A percentile compares a stretch with the other conserved stretches of the same genome.
phyloP scores from a whole-genome alignment of 1,140 invertebrate genomes.

The Zophobas morio region DNA sequence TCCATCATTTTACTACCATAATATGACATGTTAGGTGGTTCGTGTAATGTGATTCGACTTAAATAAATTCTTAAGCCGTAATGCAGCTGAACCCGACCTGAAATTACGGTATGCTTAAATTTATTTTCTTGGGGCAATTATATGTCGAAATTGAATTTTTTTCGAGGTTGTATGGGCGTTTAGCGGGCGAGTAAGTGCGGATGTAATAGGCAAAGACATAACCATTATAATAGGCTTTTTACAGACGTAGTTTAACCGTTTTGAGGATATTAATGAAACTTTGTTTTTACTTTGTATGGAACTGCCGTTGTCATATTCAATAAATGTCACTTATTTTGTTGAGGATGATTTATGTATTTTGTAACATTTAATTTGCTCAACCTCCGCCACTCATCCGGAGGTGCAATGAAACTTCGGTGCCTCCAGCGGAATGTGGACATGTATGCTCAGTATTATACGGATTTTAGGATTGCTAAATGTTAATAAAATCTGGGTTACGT shows the following conservation, averaged over 20 bases:
- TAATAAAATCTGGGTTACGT: too few species aligned
- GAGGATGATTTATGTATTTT: conserved; percentile 38
- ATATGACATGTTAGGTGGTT: conserved; percentile 54
- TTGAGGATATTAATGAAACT: conserved; percentile 26
- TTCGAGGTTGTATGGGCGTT: neutral
- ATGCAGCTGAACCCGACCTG: neutral
- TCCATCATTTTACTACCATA: conserved; percentile 55
- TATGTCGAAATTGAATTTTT: neutral
- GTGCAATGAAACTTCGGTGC: conserved; percentile 27
- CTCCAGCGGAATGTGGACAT: conserved; percentile 13
- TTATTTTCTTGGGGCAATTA: neutral
- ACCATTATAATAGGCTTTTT: conserved; percentile 27
- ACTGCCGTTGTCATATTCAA: conserved; percentile 39
- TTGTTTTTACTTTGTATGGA: conserved; percentile 32
- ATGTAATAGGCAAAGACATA: conserved; percentile 14
- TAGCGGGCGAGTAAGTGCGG: neutral
- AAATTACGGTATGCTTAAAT: neutral
- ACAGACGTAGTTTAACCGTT: conserved; percentile 20
- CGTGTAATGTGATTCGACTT: conserved; percentile 56
- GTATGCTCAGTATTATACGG: too few species aligned
- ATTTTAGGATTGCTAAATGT: too few species aligned
- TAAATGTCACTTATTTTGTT: conserved; percentile 30
- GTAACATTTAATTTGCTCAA: conserved; percentile 39
- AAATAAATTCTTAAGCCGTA: conserved; percentile 7
- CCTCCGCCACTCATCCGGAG: conserved; percentile 34